phyloP scores from a whole-genome alignment of 2,113 vertebrate species.

The Mastomys coucha region DNA sequence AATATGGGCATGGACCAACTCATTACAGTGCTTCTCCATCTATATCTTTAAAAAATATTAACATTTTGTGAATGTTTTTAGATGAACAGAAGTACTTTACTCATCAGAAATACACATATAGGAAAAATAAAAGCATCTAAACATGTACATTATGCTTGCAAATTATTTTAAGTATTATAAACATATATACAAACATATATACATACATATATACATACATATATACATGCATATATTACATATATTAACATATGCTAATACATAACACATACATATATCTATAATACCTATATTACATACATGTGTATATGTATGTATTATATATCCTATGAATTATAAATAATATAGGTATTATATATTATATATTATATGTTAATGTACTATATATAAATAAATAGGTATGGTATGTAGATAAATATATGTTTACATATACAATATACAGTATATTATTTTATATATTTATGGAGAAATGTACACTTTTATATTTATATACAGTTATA shows the following conservation, averaged over 20 bases:
- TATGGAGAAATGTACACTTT: no score
- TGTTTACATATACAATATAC: no score
- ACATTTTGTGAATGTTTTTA: not conserved
- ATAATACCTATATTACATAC: not conserved
- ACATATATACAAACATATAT: not conserved
- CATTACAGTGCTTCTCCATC: not conserved
- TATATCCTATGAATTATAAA: no score
- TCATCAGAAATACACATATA: not conserved
- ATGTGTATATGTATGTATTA: no score
- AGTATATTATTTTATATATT: no score
- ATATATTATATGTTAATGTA: no score
- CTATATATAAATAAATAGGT: no score
- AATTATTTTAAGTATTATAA: not conserved
- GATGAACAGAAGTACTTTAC: not conserved
- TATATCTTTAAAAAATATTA: conserved; percentile 43
- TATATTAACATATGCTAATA: not conserved
- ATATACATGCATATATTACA: not conserved
- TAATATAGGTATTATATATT: no score
- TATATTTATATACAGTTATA: no score
- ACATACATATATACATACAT: not conserved
- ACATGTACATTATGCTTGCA: not conserved
- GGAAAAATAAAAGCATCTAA: conserved; percentile 10
- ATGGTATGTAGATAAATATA: no score
- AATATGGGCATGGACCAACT: not conserved
- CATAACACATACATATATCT: not conserved